Evolutionary conservation across 2,797 vertebrate genomes (phyloP), one percentile per base, ranked within the genome.

Genomic region (Caiman crocodilus): DNA sequence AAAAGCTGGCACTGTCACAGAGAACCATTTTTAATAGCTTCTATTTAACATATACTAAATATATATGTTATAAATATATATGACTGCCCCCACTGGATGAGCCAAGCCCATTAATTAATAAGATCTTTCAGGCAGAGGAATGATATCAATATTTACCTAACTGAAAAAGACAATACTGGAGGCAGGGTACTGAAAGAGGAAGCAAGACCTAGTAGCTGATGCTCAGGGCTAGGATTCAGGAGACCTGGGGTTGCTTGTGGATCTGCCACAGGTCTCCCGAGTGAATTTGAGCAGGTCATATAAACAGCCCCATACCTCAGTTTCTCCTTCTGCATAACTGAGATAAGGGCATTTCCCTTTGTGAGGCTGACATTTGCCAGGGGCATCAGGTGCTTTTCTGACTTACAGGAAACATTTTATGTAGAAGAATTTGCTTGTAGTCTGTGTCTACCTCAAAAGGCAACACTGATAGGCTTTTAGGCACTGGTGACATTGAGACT

Each of bases 91-190:
- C 75, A 91, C 11, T 91, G 90, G 85, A 88, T 76, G 28, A 93
- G 77, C 57, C 96, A 93, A 55, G 78, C 71, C 79, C 92, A 84
- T 82, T 97, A 94, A 92, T 92, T 95, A 93, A 95, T 88, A 94
- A 90, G 94, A 91, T 84, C 32, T 96, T 93, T 93, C 90, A 94
- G 93, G 83, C 80, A 93, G 59, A 26, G 42, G 82, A 89, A 90
- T 23, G 88, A 96, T 97, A 97, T 97, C 97, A 93, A 97, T 97
- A 97, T 97, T 96, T 94, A 59, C 94, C 96, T 97, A 96, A 97
- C 97, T 96, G 95, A 94, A 97, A 96, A 96, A 94, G 32, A 85
- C 88, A 97, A 79, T 88, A 92, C 30, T 90, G 93, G 59, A 95
- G 88, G 56, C 55, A 91, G 65, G 26, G 42, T 80, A 91, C 87